A percentile compares a stretch with the other conserved stretches of the same genome.
Evolutionary conservation across 2,888 invertebrate genomes (phyloP).

Genomic region (Troilus luridus): DNA sequence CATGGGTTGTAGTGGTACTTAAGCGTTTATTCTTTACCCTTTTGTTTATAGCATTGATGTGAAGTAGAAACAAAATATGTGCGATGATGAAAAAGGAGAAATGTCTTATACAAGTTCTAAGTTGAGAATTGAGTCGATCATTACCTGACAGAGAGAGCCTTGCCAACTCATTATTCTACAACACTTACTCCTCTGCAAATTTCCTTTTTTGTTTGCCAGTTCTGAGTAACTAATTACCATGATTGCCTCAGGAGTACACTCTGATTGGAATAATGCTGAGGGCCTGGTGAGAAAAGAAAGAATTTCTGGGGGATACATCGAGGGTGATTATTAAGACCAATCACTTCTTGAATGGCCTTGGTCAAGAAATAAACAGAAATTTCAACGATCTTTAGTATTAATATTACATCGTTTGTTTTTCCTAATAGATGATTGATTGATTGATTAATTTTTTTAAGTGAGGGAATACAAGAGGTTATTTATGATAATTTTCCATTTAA

Average conservation of each 20-base stretch:
- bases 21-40: neutral
- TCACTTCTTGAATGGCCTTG: neutral
- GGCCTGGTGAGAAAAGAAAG: neutral
- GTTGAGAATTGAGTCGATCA: neutral
- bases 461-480: neutral
- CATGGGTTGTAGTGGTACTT: no score
- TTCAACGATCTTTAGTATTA: neutral
- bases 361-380: neutral
- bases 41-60: neutral
- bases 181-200: neutral
- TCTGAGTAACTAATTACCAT: conserved; percentile 27
- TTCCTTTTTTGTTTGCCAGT: neutral
- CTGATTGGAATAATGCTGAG: neutral
- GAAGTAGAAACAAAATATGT: neutral
- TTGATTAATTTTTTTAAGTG: neutral
- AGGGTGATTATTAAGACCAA: neutral
- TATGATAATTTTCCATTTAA: neutral
- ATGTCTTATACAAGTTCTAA: neutral
- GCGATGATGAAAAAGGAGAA: neutral
- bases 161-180: neutral
- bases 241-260: neutral
- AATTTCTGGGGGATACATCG: neutral
- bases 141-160: neutral
- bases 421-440: neutral
- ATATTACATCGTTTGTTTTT: neutral